Conservation (phyloP, 1,140 invertebrate species). For the Yoshiicerus persimilis region DNA sequence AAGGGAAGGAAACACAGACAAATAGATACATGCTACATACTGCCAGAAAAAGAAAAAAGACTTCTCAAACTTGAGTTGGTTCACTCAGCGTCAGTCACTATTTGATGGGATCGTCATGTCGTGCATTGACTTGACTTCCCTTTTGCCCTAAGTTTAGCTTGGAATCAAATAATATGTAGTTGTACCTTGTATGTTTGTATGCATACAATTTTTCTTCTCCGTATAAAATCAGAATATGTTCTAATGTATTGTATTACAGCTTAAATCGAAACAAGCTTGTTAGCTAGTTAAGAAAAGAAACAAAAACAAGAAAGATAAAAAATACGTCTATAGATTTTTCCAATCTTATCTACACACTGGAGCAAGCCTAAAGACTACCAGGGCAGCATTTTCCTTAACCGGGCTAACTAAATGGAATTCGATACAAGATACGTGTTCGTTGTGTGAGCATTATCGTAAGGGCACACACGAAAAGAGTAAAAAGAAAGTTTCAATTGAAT, state of each 20-base stretch:
- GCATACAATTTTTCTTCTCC: too few species aligned
- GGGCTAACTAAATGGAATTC: not conserved
- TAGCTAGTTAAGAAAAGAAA: not conserved
- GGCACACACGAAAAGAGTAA: not conserved
- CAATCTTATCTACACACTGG: not conserved
- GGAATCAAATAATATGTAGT: not conserved
- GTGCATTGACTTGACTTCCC: slow-evolving; percentile 1
- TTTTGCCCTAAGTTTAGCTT: not conserved
- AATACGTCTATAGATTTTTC: not conserved
- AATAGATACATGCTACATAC: not conserved
- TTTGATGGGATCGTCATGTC: not conserved
- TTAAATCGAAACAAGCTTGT: too few species aligned
- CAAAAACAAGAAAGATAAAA: not conserved
- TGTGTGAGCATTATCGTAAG: not conserved
- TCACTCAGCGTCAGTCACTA: not conserved
- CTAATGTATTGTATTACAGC: not conserved
- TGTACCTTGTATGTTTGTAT: not conserved
- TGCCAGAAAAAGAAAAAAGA: not conserved
- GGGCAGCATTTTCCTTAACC: not conserved
- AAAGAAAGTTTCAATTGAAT: not conserved
- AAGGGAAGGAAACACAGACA: not conserved
- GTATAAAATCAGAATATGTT: not conserved
- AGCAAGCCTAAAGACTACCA: not conserved
- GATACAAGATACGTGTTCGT: not conserved
- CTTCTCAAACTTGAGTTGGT: not conserved